These are phyloP conservation scores for Pristionchus mayeri DNA, from an alignment of 2,888 invertebrate species.

Conservation along the genomic window DNA sequence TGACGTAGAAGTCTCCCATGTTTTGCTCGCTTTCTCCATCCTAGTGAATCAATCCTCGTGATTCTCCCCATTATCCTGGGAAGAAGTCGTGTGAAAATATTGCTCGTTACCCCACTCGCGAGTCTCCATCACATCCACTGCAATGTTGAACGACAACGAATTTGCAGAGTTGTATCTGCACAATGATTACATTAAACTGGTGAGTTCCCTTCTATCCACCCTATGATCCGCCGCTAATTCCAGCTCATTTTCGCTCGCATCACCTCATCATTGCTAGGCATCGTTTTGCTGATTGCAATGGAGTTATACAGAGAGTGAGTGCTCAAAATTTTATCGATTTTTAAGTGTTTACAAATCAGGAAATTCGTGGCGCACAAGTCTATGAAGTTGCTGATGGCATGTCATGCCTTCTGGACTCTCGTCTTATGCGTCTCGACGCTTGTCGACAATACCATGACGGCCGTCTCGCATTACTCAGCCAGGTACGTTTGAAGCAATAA, in stretches of 20 bases:
- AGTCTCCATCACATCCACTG: neutral
- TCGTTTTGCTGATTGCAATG: neutral
- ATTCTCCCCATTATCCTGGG: neutral
- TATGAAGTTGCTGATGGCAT: neutral
- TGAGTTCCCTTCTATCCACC: neutral
- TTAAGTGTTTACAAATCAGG: too few species aligned
- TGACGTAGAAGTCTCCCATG: neutral
- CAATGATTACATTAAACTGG: neutral
- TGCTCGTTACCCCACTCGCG: neutral
- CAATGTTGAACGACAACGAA: neutral
- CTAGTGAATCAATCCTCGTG: neutral
- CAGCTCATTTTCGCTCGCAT: neutral
- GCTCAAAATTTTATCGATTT: too few species aligned
- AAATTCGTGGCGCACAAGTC: constrained; percentile 12
- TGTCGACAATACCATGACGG: neutral
- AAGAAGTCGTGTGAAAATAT: neutral
- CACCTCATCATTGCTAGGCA: neutral
- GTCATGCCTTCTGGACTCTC: constrained; percentile 6
- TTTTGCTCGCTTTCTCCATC: neutral
- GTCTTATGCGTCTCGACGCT: neutral
- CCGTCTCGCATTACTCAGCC: neutral
- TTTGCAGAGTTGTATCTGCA: neutral
- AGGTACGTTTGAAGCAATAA: too few species aligned
- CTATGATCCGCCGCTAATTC: neutral
- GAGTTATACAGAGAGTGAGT: neutral